phyloP scores from a whole-genome alignment of 2,888 invertebrate species.

The Xiphydria camelus region DNA sequence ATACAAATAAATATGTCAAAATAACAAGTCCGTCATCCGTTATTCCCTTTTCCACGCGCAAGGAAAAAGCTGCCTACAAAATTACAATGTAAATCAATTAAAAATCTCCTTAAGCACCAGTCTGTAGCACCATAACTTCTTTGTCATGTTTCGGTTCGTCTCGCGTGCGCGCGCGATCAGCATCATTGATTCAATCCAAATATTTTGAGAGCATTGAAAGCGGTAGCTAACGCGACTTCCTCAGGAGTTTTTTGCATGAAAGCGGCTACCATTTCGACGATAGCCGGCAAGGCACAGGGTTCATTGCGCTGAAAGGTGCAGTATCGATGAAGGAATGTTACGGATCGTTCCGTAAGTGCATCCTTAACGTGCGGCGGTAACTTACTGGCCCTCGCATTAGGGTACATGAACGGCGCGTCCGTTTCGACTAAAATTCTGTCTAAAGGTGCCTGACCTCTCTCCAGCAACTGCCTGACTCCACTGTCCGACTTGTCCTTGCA shows the following conservation, averaged over 20 bases:
- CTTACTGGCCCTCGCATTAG: constrained; percentile 91
- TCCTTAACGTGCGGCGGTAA: constrained; percentile 86
- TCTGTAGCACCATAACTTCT: constrained; percentile 14
- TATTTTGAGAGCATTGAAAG: constrained; percentile 88
- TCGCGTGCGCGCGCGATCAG: constrained; percentile 1
- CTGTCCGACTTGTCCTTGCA: constrained; percentile 93
- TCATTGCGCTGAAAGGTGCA: constrained; percentile 96
- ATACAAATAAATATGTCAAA: constrained; percentile 6
- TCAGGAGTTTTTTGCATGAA: constrained; percentile 85
- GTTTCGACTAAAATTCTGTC: constrained; percentile 88
- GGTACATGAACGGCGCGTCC: constrained; percentile 96
- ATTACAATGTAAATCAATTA: constrained; percentile 2
- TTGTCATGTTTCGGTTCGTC: not conserved
- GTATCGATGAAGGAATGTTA: constrained; percentile 82
- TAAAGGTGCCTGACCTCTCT: constrained; percentile 78
- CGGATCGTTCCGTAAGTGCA: constrained; percentile 81
- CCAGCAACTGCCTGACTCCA: constrained; percentile 81
- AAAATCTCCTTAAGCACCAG: constrained; percentile 9
- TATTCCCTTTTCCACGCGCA: too few relatives aligned
- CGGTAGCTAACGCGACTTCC: constrained; percentile 87
- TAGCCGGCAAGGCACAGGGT: constrained; percentile 90
- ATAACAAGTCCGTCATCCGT: constrained; percentile 4
- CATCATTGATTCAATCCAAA: constrained; percentile 79
- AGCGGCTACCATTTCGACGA: constrained; percentile 93
- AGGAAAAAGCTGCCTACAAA: constrained; percentile 8